Percentiles rank a stretch among this genome's conserved stretches.
Evolutionary conservation across 2,888 invertebrate species (phyloP).

Genomic region (Tipula confusa): DNA sequence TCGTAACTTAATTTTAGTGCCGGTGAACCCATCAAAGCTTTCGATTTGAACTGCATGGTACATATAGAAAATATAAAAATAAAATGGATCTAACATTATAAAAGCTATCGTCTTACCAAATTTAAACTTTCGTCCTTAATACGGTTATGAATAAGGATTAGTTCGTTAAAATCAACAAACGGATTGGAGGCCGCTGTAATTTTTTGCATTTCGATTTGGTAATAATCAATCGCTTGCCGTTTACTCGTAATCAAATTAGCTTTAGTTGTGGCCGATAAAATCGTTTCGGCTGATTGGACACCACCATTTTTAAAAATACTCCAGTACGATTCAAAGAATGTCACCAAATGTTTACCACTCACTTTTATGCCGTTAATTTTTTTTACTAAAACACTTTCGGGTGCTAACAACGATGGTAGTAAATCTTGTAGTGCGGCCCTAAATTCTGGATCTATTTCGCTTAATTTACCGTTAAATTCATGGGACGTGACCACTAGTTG

Average conservation of each 20-base stretch:
- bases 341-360: slow-evolving; percentile 4
- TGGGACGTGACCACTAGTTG: background rate
- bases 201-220: background rate
- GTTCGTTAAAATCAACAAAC: background rate
- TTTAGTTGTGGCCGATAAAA: background rate
- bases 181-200: background rate
- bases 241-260: background rate
- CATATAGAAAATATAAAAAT: too few relatives aligned
- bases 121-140: background rate
- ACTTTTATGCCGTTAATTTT: slow-evolving; percentile 10
- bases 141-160: background rate
- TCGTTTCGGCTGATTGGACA: background rate
- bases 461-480: slow-evolving; percentile 26
- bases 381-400: slow-evolving; percentile 28
- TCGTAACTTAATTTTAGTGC: background rate
- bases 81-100: too few relatives aligned
- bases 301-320: slow-evolving; percentile 29
- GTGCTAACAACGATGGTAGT: slow-evolving; percentile 3
- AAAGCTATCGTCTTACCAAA: background rate
- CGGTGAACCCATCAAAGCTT: background rate
- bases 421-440: slow-evolving; percentile 29
- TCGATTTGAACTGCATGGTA: background rate
- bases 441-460: slow-evolving; percentile 33
- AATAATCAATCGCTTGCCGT: background rate
- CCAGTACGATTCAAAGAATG: slow-evolving; percentile 31